phyloP scores from a whole-genome alignment of 2,113 vertebrate genomes.

The Amblyopsis rosae region DNA sequence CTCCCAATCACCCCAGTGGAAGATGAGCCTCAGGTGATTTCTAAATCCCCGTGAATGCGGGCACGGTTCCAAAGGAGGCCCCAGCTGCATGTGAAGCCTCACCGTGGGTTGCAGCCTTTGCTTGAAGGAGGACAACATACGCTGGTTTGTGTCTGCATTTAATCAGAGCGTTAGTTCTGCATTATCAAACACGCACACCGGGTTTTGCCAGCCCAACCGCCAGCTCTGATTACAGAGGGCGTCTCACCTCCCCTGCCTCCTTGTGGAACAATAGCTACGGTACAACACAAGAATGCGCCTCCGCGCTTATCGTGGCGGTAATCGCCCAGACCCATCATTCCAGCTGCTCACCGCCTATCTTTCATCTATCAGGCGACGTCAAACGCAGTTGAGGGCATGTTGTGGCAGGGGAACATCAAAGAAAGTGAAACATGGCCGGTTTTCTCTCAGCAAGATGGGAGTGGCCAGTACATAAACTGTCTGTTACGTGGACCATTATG shows the following conservation, averaged over 20 bases:
- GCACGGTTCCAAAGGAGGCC: conserved; percentile 15
- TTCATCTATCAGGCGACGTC: conserved; percentile 32
- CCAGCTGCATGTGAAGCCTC: conserved; percentile 27
- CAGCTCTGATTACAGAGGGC: conserved; percentile 38
- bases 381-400: conserved; percentile 11
- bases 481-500: conserved; percentile 47
- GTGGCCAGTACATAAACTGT: conserved; percentile 30
- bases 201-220: conserved; percentile 32
- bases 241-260: conserved; percentile 27
- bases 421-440: conserved; percentile 28
- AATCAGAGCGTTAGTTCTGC: conserved; percentile 28
- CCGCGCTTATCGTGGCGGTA: background rate
- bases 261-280: conserved; percentile 15
- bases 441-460: conserved; percentile 28
- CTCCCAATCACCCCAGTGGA: conserved; percentile 34
- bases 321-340: conserved; percentile 16
- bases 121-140: conserved; percentile 20
- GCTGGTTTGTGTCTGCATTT: conserved; percentile 36
- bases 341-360: conserved; percentile 16
- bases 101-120: conserved; percentile 24
- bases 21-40: conserved; percentile 41
- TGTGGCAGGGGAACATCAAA: conserved; percentile 9
- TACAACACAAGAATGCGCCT: conserved; percentile 12
- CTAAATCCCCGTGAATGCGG: conserved; percentile 36
- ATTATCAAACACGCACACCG: conserved; percentile 39